phyloP scores from a whole-genome alignment of 1,140 invertebrate genomes.

The Ceratitis capitata region DNA sequence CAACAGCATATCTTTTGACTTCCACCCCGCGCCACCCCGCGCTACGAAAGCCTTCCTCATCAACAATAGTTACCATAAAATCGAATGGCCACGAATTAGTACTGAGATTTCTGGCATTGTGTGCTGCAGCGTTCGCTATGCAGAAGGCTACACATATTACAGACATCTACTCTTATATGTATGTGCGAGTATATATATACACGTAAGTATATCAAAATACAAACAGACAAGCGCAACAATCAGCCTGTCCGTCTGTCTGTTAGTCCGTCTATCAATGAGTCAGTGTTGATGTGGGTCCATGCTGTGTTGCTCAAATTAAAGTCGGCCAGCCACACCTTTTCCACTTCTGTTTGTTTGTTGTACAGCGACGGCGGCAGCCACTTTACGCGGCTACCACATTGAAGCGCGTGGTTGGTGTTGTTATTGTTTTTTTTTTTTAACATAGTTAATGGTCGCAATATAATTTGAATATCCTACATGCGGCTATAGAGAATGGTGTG shows the following conservation, averaged over 20 bases:
- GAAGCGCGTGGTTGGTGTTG: not conserved
- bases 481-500: no score
- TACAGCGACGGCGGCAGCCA: no score
- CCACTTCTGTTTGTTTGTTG: slow-evolving; percentile 18
- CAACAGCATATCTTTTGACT: not conserved
- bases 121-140: not conserved
- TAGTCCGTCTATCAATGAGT: slow-evolving; percentile 32
- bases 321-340: slow-evolving; percentile 25
- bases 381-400: not conserved
- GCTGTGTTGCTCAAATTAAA: slow-evolving; percentile 29
- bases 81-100: not conserved
- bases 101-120: slow-evolving; percentile 19
- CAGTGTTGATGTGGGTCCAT: slow-evolving; percentile 37
- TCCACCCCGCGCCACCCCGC: not conserved
- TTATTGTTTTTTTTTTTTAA: slow-evolving; percentile 46
- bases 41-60: not conserved
- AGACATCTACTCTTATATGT: not conserved
- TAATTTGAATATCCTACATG: slow-evolving; percentile 53
- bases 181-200: not conserved
- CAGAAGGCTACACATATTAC: not conserved
- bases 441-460: slow-evolving; percentile 64
- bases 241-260: slow-evolving; percentile 17
- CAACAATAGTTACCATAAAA: not conserved
- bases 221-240: not conserved
- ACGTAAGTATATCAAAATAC: not conserved